A percentile compares a stretch with the other conserved stretches of the same genome.
Conservation (phyloP, 2,888 invertebrate genomes). For the Crossocerus cetratus region DNA sequence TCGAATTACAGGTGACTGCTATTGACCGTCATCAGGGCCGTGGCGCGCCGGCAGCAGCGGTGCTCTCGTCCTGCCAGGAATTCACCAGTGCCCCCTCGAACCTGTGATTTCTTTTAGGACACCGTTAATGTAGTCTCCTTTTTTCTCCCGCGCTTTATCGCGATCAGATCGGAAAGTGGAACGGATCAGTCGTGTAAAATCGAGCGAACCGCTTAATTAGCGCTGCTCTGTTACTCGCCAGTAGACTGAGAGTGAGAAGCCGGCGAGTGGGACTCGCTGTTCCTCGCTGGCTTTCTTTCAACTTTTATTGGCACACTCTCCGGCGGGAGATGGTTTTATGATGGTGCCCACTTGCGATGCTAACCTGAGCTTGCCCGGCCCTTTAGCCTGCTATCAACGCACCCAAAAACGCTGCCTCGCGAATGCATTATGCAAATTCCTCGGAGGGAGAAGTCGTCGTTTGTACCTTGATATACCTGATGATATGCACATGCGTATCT, state of each 20-base stretch:
- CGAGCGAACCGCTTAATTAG: too few relatives aligned
- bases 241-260: too few relatives aligned
- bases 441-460: slow-evolving; percentile 16
- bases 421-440: slow-evolving; percentile 50
- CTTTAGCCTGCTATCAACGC: slow-evolving; percentile 4
- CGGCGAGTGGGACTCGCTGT: too few relatives aligned
- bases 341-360: too few relatives aligned
- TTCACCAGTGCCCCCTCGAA: background rate
- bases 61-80: background rate
- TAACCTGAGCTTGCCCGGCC: background rate
- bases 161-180: too few relatives aligned
- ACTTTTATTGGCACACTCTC: background rate
- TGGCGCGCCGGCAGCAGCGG: background rate
- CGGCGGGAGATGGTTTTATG: too few relatives aligned
- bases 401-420: slow-evolving; percentile 30
- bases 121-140: background rate
- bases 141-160: too few relatives aligned
- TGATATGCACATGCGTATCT: slow-evolving; percentile 43
- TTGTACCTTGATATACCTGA: slow-evolving; percentile 31
- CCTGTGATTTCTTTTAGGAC: background rate
- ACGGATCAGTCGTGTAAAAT: too few relatives aligned
- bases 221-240: too few relatives aligned
- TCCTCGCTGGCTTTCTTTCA: background rate
- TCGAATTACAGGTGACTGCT: slow-evolving; percentile 65
- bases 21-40: slow-evolving; percentile 70